These are phyloP conservation scores for Lymantria dispar DNA, from an alignment of 2,888 invertebrate genomes.

Conservation along the genomic window DNA sequence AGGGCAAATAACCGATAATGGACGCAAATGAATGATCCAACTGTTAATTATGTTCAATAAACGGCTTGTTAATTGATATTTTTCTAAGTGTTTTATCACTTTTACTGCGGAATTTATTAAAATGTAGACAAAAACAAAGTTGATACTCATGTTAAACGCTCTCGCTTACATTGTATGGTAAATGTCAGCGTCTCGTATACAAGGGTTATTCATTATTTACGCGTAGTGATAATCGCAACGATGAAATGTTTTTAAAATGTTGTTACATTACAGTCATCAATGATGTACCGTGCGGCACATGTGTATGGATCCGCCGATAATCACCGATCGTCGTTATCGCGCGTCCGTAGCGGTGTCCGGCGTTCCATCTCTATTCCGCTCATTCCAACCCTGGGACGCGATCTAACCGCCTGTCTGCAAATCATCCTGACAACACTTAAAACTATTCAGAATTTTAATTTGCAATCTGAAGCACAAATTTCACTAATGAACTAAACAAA, in stretches of 20 bases:
- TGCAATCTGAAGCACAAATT: constrained; percentile 6
- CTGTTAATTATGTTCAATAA: constrained; percentile 58
- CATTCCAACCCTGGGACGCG: constrained; percentile 62
- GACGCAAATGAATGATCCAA: constrained; percentile 60
- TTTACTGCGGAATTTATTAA: constrained; percentile 43
- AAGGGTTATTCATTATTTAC: constrained; percentile 5
- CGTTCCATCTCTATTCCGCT: constrained; percentile 46
- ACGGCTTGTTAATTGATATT: constrained; percentile 66
- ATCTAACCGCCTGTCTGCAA: constrained; percentile 51
- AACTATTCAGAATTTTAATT: constrained; percentile 3
- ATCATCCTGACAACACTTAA: constrained; percentile 38
- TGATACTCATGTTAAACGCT: constrained; percentile 2
- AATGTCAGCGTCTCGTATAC: not conserved
- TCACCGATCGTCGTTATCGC: constrained; percentile 72
- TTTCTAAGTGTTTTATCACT: constrained; percentile 52
- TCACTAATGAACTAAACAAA: constrained; percentile 11
- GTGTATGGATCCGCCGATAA: constrained; percentile 63
- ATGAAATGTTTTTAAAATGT: constrained; percentile 17
- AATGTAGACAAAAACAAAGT: constrained; percentile 39
- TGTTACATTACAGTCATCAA: constrained; percentile 27
- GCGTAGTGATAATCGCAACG: constrained; percentile 11
- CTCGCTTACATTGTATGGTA: constrained; percentile 7
- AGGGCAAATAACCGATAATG: constrained; percentile 66
- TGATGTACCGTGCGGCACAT: constrained; percentile 35
- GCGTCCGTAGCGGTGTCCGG: constrained; percentile 68